phyloP scores from a whole-genome alignment of 1,140 invertebrate species.

The Aphaenogaster rudis region DNA sequence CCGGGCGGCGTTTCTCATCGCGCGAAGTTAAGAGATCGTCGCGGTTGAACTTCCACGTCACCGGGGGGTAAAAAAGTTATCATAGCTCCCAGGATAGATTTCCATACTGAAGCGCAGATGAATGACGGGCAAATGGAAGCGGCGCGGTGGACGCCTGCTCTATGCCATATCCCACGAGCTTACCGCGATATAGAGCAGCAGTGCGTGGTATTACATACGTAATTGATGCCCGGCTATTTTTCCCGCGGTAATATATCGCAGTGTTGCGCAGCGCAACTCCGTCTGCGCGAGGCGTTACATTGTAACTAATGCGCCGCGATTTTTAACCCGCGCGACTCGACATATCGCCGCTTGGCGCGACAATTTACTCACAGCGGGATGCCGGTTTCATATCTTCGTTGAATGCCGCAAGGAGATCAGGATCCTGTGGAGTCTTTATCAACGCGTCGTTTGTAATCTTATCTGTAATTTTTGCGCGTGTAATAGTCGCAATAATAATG shows the following conservation, averaged over 20 bases:
- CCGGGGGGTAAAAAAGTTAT: constrained; percentile 47
- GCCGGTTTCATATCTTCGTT: constrained; percentile 5
- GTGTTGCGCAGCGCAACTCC: constrained; percentile 34
- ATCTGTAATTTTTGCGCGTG: background rate
- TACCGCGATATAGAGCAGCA: constrained; percentile 50
- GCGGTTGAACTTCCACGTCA: constrained; percentile 28
- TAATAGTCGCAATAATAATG: background rate
- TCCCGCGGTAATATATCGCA: constrained; percentile 28
- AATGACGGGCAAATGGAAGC: constrained; percentile 52
- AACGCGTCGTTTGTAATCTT: background rate
- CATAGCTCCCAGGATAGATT: constrained; percentile 54
- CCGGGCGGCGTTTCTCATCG: background rate
- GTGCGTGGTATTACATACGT: constrained; percentile 58
- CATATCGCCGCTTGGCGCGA: constrained; percentile 19
- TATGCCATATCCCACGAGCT: constrained; percentile 27
- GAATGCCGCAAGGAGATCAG: background rate
- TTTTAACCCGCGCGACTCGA: constrained; percentile 42
- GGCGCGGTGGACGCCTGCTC: constrained; percentile 13
- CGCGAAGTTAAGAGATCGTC: constrained; percentile 44
- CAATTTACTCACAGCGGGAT: constrained; percentile 18
- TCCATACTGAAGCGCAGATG: constrained; percentile 57
- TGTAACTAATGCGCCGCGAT: constrained; percentile 53
- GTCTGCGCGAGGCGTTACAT: constrained; percentile 50
- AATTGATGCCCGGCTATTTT: constrained; percentile 61
- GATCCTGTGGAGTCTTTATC: background rate